Evolutionary conservation across 2,888 invertebrate species (phyloP).

Genomic region (Cenopis cana): DNA sequence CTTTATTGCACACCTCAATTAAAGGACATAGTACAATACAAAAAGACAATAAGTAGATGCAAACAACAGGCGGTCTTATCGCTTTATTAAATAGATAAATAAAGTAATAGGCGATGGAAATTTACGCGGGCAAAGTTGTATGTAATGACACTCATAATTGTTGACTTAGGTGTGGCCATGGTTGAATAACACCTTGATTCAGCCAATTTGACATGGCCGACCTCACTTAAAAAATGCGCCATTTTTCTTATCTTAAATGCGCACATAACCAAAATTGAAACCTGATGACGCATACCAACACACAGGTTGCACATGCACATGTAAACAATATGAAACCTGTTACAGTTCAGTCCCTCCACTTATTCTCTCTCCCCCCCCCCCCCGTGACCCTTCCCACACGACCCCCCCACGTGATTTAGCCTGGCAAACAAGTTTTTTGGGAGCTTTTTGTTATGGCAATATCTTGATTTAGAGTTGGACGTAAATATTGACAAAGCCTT

Average conservation of each 20-base stretch:
- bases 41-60: too few species aligned
- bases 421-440: conserved; percentile 47
- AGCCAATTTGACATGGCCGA: neutral
- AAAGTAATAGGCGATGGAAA: too few species aligned
- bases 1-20: too few species aligned
- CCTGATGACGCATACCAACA: conserved; percentile 17
- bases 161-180: too few species aligned
- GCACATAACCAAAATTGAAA: neutral
- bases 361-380: too few species aligned
- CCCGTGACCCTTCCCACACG: conserved; percentile 1
- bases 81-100: too few species aligned
- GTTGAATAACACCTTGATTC: too few species aligned
- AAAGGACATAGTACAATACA: too few species aligned
- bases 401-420: conserved; percentile 41
- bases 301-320: conserved; percentile 6
- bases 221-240: neutral
- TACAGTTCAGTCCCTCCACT: conserved; percentile 40
- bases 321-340: conserved; percentile 45
- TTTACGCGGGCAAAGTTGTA: too few species aligned
- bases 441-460: conserved; percentile 39
- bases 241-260: neutral
- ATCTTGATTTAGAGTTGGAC: conserved; percentile 20
- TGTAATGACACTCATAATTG: too few species aligned
- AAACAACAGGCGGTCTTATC: too few species aligned
- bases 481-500: neutral